Evolutionary conservation across 2,113 vertebrate genomes (phyloP).

Genomic region (rabbit (Oryctolagus cuniculus)): mOryCun1.1 NC_091436.1:25080001-25080500

Average conservation of each 20-base stretch:
- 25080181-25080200: slow-evolving; percentile 52
- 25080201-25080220: slow-evolving; percentile 28
- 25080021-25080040: neutral
- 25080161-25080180: neutral
- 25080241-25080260: neutral
- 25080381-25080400: neutral
- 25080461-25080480: slow-evolving; percentile 62
- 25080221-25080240: slow-evolving; percentile 4
- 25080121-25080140: neutral
- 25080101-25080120: neutral
- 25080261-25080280: neutral
- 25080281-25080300: neutral
- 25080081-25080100: neutral
- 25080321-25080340: neutral
- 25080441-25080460: slow-evolving; percentile 27
- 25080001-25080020: slow-evolving; percentile 1
- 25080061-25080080: neutral
- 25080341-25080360: neutral
- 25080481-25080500: slow-evolving; percentile 99
- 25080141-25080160: slow-evolving; percentile 43
- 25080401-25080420: neutral
- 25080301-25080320: neutral
- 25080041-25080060: neutral
- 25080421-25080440: neutral
- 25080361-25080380: neutral